Conservation (phyloP, 2,888 invertebrate genomes). For the Candidula unifasciata region DNA sequence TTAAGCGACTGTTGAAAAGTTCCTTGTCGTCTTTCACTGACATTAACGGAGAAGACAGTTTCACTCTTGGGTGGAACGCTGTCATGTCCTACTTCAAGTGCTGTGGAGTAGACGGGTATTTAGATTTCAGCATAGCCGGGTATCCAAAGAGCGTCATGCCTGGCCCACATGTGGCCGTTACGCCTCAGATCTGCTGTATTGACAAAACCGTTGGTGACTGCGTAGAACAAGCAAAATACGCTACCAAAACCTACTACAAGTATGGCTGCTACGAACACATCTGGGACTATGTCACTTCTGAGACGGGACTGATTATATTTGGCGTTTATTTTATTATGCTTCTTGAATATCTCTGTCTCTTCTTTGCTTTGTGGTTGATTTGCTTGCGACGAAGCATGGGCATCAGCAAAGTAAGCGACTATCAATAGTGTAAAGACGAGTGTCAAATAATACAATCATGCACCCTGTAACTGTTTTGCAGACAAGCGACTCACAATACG, state of each 20-base stretch:
- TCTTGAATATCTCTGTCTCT: slow-evolving; percentile 40
- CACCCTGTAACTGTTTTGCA: too few relatives aligned
- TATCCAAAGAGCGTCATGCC: background rate
- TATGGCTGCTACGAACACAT: slow-evolving; percentile 41
- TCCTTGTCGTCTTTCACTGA: slow-evolving; percentile 3
- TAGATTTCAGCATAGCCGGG: slow-evolving; percentile 19
- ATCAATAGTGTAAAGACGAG: background rate
- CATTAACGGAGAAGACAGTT: slow-evolving; percentile 29
- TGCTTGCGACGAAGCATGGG: slow-evolving; percentile 16
- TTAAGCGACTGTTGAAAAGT: slow-evolving; percentile 29
- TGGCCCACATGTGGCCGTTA: background rate
- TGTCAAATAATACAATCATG: background rate
- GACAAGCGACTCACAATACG: background rate
- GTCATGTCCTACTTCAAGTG: slow-evolving; percentile 39
- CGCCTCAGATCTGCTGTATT: slow-evolving; percentile 42
- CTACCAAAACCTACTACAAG: slow-evolving; percentile 35
- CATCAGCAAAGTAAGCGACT: slow-evolving; percentile 20
- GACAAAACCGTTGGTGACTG: background rate
- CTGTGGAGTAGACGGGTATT: slow-evolving; percentile 39
- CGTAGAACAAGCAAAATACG: slow-evolving; percentile 6
- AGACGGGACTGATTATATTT: slow-evolving; percentile 29
- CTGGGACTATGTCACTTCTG: slow-evolving; percentile 41
- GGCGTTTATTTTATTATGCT: slow-evolving; percentile 23
- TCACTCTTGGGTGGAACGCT: slow-evolving; percentile 42
- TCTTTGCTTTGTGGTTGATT: slow-evolving; percentile 34